Base-by-base conservation (phyloP, 2,888 invertebrate genomes). In the Sphaerophoria rueppellii region DNA sequence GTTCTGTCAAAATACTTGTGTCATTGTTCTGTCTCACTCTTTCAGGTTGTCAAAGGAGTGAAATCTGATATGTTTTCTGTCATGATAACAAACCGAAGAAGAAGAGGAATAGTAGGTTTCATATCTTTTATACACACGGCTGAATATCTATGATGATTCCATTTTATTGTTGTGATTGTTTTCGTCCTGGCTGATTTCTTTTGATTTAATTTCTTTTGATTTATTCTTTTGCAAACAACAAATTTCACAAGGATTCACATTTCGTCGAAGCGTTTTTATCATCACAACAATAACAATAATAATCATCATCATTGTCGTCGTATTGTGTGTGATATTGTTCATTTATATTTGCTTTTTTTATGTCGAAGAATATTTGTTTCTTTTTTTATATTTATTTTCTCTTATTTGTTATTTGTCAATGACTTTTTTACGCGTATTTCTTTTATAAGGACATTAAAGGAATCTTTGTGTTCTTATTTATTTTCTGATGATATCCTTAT, bases 361-460 rank as follows among this genome's bases (percentile, higher is more conserved):
- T 57, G 14, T n/a, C 24, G 54, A 71, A 46, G 67, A 67, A 76
- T 82, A 52, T 81, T 76, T 58, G 40, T 43, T 9, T 43, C 6
- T 40, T 40, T 65, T 76, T 72, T 65, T 65, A 48, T 63, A 50
- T 6, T 2, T 40, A 4, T 60, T 52, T 71, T 37, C 71, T 24
- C 65, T 54, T 75, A 67, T 79, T 75, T 80, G 63, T 58, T 46
- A 43, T 81, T 82, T 82, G 71, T 61, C 55, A 35, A 63, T 82
- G 82, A 82, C 82, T 82, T 82, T 24, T 82, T 82, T 77, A 52
- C 77, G 60, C 72, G 71, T 52, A 76, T 70, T 63, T 57, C 37
- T 63, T 73, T 52, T n/a, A 67, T 67, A 54, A 40, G 12, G 65
- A 54, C 54, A 6, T 48, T 24, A 40, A 24, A 24, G 58, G 24